Conservation (phyloP, 2,888 invertebrate genomes). For the Caenorhabditis japonica region DNA sequence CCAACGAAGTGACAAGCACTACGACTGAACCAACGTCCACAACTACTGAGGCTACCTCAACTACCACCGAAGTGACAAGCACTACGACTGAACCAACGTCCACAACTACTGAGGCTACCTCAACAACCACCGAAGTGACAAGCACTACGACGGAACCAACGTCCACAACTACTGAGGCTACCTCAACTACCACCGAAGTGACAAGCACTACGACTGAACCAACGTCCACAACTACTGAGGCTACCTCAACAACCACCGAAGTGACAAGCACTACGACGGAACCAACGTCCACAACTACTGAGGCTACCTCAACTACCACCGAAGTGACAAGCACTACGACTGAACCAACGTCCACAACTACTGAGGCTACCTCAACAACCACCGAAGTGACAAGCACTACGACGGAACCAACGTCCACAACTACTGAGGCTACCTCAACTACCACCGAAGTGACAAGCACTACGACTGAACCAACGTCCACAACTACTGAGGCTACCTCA, state of each 20-base stretch:
- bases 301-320: conserved; percentile 7
- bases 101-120: conserved; percentile 6
- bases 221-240: conserved; percentile 5
- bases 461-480: conserved; percentile 16
- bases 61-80: too few relatives aligned
- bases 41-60: conserved; percentile 6
- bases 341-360: not conserved
- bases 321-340: conserved; percentile 21
- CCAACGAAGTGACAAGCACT: conserved; percentile 12
- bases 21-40: conserved; percentile 19
- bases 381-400: conserved; percentile 15
- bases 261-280: conserved; percentile 10
- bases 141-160: conserved; percentile 1
- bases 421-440: conserved; percentile 16
- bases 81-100: conserved; percentile 7
- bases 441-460: conserved; percentile 10
- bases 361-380: conserved; percentile 5
- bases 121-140: conserved; percentile 6
- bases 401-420: conserved; percentile 9
- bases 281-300: conserved; percentile 10
- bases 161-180: conserved; percentile 13
- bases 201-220: conserved; percentile 12
- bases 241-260: conserved; percentile 7
- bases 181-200: conserved; percentile 16
- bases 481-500: conserved; percentile 20